Evolutionary conservation across 2,797 vertebrate genomes (phyloP).

Genomic region (Poliocrania exsul): DNA sequence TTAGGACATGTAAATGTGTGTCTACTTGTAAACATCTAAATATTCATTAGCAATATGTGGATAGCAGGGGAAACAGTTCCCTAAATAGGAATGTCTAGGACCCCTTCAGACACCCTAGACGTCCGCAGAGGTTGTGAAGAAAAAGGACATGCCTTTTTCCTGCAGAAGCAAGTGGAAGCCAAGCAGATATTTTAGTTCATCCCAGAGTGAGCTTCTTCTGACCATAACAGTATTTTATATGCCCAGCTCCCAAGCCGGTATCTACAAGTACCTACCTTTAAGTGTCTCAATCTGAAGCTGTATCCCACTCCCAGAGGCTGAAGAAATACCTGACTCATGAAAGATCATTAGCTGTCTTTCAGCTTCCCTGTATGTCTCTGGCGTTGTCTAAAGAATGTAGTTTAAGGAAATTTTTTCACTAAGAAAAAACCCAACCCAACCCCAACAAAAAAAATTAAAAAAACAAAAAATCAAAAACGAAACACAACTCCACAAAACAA

Average conservation of each 20-base stretch:
- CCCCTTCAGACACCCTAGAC: neutral
- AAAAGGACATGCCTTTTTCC: neutral
- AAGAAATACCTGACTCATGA: neutral
- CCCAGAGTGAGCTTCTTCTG: neutral
- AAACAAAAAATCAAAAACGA: too few species aligned
- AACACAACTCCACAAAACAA: too few species aligned
- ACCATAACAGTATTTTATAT: neutral
- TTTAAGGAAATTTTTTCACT: neutral
- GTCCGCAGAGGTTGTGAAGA: neutral
- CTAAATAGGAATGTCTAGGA: neutral
- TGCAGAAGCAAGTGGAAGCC: neutral
- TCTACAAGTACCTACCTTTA: neutral
- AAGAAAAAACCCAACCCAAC: neutral
- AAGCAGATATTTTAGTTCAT: neutral
- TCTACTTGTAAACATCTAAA: neutral
- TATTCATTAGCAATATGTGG: neutral
- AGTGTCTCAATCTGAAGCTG: neutral
- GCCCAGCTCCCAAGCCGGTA: neutral
- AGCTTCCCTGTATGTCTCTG: neutral
- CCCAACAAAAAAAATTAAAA: neutral
- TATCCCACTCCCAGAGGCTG: neutral
- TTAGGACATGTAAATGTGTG: neutral
- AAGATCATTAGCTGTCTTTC: neutral
- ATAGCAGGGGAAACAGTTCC: neutral
- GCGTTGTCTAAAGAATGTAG: neutral